Evolutionary conservation across 35 echinoderm and acorn worm species (phyloP), one percentile per base, ranked within the genome.

Genomic region (Acanthaster planci): DNA sequence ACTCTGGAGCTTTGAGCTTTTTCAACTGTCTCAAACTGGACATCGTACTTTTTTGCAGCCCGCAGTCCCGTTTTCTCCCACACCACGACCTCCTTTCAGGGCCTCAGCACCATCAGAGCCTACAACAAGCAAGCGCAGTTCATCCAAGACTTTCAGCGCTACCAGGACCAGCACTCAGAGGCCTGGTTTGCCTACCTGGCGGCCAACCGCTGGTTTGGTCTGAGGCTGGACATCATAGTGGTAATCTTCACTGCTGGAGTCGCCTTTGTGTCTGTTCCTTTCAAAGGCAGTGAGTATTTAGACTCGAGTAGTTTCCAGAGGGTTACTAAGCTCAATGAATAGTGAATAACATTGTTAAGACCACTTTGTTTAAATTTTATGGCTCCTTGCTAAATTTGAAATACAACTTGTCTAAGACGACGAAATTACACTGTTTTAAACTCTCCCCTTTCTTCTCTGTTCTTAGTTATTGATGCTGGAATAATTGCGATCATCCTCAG

Each of bases 31-130:
- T n/a, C n/a, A n/a, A n/a, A n/a, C n/a, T n/a, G n/a, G n/a, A n/a
- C n/a, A n/a, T n/a, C n/a, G n/a, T n/a, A n/a, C n/a, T n/a, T n/a
- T n/a, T n/a, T 79, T 76, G 7, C 88, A 98, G 95, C 92, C 40
- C 91, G 95, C 23, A 88, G 92, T 79, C 95, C 95, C 7, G 88
- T 98, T 1, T 98, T 98, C 76, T 93, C 95, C 7, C 95, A 98
- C 37, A 90, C 84, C 14, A 93, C 95, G 18, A 87, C 92, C 5
- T 94, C 95, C 9, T 79, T 98, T 21, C 78, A 93, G 26, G 95
- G 95, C 27, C 84, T 98, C 18, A 80, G 85, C 30, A 89, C 89
- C 6, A 91, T 98, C 31, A 79, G 95, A 17, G 84, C 95, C 18
- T 98, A 91, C 77, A 83, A 93, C 72, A 93, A 85, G 75, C 78